Evolutionary conservation across 2,113 vertebrate genomes (phyloP).

Genomic region (Amia ocellicauda): DNA sequence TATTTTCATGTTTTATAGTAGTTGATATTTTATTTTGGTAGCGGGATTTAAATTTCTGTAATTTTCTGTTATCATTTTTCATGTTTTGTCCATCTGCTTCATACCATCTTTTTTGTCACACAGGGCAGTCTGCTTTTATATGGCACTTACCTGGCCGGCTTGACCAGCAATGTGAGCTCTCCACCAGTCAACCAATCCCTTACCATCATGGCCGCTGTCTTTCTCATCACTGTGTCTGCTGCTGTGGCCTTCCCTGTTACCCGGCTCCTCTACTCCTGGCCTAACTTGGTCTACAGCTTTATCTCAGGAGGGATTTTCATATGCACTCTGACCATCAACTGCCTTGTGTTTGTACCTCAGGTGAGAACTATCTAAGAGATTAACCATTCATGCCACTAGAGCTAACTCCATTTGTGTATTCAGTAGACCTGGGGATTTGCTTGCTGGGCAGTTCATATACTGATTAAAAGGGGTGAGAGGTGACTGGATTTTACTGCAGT

Average conservation of each 20-base stretch:
- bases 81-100: neutral
- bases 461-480: no score
- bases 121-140: constrained; percentile 86
- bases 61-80: no score
- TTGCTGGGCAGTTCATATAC: no score
- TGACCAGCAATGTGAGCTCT: constrained; percentile 85
- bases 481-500: no score
- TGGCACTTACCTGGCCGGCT: constrained; percentile 86
- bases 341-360: constrained; percentile 94
- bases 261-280: constrained; percentile 79
- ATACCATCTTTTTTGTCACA: no score
- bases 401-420: no score
- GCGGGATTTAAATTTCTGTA: no score
- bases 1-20: no score
- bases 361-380: constrained; percentile 48
- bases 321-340: constrained; percentile 85
- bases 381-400: no score
- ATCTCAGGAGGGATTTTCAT: constrained; percentile 89
- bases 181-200: constrained; percentile 94
- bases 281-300: constrained; percentile 82
- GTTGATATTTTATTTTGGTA: no score
- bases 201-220: constrained; percentile 81
- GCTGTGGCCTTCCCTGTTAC: constrained; percentile 71
- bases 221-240: constrained; percentile 71
- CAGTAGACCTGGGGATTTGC: no score